Evolutionary conservation across 1,140 invertebrate species (phyloP), one percentile per base, ranked within the genome.

Genomic region (Palaemon carinicauda): DNA sequence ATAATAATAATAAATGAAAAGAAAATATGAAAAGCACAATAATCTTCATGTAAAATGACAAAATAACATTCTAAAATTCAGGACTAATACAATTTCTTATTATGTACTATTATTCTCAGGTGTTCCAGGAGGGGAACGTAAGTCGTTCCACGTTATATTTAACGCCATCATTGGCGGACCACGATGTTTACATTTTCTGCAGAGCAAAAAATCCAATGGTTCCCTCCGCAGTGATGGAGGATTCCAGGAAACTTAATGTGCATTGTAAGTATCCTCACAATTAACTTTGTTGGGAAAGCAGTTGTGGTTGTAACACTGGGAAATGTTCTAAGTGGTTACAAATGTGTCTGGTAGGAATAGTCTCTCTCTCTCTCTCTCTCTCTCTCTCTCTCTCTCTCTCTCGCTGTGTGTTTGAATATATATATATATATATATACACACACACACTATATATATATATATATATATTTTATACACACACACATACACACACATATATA

Each of bases 101-200:
- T 1, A 21, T 27, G 9, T 31, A 27, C 41, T 19, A 12, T 9
- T 31, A 7, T 0, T 10, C n/a, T 1, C 71, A 82, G 81, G 41
- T 82, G 24, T 82, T 82, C 81, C 51, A 82, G 24, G 81, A 82
- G 27, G 81, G 81, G 17, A 82, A 82, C 71, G 81, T 82, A 27
- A 82, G 81, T 27, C 81, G 81, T 3, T 82, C 81, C 17, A 82
- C 81, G 0, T 51, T 82, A 12, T 82, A 82, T 71, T 71, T 82
- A 14, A 75, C 71, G 19, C 81, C 81, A 14, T 54, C 69, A 1
- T 50, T 82, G 19, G 81, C 69, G 17, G 81, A 82, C 50, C 69
- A 82, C 21, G 52, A 74, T 41, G 71, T 50, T 15, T 54, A 82
- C 31, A 51, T 82, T 50, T 82, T 71, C n/a, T 82, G 81, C 81